Conservation (phyloP, 2,888 invertebrate species). For the Epiblema foenella region DNA sequence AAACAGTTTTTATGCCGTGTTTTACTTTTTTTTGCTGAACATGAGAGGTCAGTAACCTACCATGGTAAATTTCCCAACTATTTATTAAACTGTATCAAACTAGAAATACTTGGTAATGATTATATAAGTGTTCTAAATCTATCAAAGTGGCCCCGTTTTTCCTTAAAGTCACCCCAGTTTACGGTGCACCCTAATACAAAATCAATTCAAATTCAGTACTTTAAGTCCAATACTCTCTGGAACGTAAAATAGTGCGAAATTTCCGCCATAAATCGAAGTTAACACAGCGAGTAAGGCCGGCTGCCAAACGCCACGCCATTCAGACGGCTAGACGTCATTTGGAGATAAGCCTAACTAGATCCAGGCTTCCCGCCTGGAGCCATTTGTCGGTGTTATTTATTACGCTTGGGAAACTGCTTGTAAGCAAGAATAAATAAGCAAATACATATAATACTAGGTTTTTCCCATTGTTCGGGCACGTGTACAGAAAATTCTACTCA, state of each 20-base stretch:
- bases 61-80: too few species aligned
- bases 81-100: too few species aligned
- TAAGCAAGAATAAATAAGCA: background rate
- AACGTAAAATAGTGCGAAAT: background rate
- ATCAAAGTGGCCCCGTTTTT: too few species aligned
- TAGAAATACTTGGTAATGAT: too few species aligned
- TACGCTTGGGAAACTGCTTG: background rate
- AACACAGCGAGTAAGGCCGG: conserved; percentile 3
- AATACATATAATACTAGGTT: background rate
- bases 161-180: too few species aligned
- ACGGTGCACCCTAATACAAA: background rate
- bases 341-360: conserved; percentile 30
- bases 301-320: conserved; percentile 40
- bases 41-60: too few species aligned
- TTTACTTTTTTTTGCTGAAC: too few species aligned
- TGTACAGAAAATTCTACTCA: background rate
- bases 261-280: conserved; percentile 23
- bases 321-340: conserved; percentile 46
- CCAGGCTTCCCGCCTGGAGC: conserved; percentile 1
- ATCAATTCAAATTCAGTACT: background rate
- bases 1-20: too few species aligned
- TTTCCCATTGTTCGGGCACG: too few species aligned
- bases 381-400: conserved; percentile 22
- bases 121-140: too few species aligned
- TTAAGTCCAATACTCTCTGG: background rate